A percentile compares a stretch with the other conserved stretches of the same genome.
These are phyloP conservation scores for Epinotia bilunana DNA, from an alignment of 2,888 invertebrate species.

Conservation along the genomic window DNA sequence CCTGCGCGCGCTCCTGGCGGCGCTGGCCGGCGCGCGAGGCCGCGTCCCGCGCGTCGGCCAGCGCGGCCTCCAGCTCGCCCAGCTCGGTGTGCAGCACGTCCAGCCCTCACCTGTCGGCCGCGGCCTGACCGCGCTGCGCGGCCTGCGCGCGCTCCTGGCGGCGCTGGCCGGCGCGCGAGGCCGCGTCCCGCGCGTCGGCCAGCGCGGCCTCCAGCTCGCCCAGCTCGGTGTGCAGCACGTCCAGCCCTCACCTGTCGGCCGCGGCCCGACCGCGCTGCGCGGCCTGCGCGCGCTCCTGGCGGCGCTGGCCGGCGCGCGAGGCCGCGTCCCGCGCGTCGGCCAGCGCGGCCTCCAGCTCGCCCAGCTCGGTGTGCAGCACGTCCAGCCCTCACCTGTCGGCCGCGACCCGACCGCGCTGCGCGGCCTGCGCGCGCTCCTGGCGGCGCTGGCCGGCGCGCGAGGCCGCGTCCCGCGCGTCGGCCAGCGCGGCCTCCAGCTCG, in stretches of 20 bases:
- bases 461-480: conserved; percentile 58
- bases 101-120: conserved; percentile 55
- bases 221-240: conserved; percentile 69
- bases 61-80: conserved; percentile 58
- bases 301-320: conserved; percentile 57
- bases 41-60: conserved; percentile 58
- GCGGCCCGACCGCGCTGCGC: conserved; percentile 54
- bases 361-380: conserved; percentile 67
- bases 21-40: conserved; percentile 55
- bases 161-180: conserved; percentile 56
- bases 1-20: conserved; percentile 60
- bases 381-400: conserved; percentile 61
- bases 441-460: conserved; percentile 50
- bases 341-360: conserved; percentile 60
- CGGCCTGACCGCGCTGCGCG: conserved; percentile 53
- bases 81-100: conserved; percentile 72
- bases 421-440: conserved; percentile 47
- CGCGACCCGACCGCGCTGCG: conserved; percentile 54
- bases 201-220: conserved; percentile 60
- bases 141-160: conserved; percentile 59
- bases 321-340: conserved; percentile 58
- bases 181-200: conserved; percentile 56
- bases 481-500: conserved; percentile 60
- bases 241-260: conserved; percentile 58
- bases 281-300: conserved; percentile 57